phyloP scores from a whole-genome alignment of 1,140 invertebrate genomes.

The Solenopsis fugax region DNA sequence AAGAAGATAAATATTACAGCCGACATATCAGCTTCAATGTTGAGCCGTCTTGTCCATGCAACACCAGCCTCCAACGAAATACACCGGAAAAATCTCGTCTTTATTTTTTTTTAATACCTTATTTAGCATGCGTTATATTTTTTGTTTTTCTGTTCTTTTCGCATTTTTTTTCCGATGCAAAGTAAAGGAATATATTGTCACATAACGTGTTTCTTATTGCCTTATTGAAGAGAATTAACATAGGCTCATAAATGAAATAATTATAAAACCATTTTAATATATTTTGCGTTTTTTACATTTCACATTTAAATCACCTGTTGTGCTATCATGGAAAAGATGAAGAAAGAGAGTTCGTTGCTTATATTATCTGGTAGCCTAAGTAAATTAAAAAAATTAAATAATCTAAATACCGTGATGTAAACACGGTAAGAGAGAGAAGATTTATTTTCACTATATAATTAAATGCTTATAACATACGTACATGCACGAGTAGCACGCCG shows the following conservation, averaged over 20 bases:
- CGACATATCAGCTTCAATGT: conserved; percentile 82
- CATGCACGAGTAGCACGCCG: conserved; percentile 34
- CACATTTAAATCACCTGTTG: neutral
- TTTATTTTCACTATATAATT: conserved; percentile 81
- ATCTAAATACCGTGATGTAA: conserved; percentile 71
- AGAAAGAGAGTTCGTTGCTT: conserved; percentile 51
- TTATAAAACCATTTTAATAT: conserved; percentile 6
- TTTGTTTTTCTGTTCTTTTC: neutral
- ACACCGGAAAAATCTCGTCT: neutral
- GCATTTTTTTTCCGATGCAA: neutral
- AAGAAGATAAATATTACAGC: conserved; percentile 83
- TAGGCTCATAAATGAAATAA: conserved; percentile 1
- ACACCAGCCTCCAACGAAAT: conserved; percentile 20
- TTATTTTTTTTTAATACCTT: conserved; percentile 6
- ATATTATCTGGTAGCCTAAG: conserved; percentile 61
- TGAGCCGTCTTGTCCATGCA: conserved; percentile 79
- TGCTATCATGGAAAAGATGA: conserved; percentile 28
- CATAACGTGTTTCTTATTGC: neutral
- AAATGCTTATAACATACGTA: conserved; percentile 33
- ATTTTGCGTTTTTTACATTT: conserved; percentile 17
- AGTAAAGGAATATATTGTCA: neutral
- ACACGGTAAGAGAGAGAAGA: conserved; percentile 78
- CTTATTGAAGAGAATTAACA: neutral
- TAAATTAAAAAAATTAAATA: conserved; percentile 70
- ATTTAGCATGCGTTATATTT: neutral